These are phyloP conservation scores for Ranitomeya imitator DNA, from an alignment of 2,113 vertebrate species.

Conservation along the genomic window DNA sequence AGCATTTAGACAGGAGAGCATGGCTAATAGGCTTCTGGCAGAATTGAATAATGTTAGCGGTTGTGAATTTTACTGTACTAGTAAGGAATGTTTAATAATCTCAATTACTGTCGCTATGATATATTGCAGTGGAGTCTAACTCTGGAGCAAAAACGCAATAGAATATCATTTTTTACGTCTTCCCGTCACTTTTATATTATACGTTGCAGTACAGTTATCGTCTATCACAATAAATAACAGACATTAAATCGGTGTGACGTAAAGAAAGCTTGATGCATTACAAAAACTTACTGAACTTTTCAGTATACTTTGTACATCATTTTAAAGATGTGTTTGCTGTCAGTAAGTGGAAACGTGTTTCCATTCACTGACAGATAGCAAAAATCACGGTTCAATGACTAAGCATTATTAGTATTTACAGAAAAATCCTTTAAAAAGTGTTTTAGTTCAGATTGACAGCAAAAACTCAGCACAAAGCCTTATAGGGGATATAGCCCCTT, in stretches of 20 bases:
- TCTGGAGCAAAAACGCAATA: not conserved
- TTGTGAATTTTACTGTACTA: constrained; percentile 15
- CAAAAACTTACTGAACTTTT: not conserved
- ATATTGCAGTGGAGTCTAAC: not conserved
- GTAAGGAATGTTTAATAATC: constrained; percentile 34
- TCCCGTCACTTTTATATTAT: not conserved
- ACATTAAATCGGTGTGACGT: not conserved
- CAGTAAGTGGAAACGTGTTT: not conserved
- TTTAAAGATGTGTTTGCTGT: not conserved
- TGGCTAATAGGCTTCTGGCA: not conserved
- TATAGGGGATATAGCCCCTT: no score
- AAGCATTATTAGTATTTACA: no score
- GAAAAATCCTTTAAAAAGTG: no score
- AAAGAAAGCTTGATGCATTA: not conserved
- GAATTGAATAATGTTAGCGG: not conserved
- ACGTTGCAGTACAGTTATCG: not conserved
- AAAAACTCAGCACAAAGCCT: no score
- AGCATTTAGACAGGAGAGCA: not conserved
- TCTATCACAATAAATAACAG: not conserved
- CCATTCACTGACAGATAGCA: not conserved
- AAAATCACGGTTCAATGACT: no score
- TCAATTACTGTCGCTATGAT: constrained; percentile 20
- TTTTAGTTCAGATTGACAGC: no score
- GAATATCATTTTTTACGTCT: not conserved
- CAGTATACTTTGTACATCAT: not conserved